phyloP scores from a whole-genome alignment of 1,140 invertebrate species.

The Thaumetopoea pityocampa region DNA sequence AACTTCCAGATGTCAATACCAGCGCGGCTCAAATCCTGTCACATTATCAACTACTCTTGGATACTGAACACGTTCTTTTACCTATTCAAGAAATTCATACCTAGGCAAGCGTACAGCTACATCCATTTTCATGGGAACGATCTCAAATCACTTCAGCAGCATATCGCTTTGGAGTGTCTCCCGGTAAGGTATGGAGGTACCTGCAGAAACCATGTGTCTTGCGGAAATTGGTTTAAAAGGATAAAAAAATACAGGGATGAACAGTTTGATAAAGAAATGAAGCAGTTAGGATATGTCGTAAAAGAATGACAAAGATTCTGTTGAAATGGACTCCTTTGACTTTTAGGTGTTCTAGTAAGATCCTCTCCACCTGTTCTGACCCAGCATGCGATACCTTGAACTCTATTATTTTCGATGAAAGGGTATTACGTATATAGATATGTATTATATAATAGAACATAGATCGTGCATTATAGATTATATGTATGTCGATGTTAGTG shows the following conservation, averaged over 20 bases:
- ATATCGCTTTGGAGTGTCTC: slow-evolving; percentile 80
- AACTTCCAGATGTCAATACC: slow-evolving; percentile 81
- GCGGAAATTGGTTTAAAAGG: slow-evolving; percentile 44
- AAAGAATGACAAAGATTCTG: slow-evolving; percentile 51
- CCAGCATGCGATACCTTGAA: too few species aligned
- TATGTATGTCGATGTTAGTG: too few species aligned
- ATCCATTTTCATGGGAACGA: slow-evolving; percentile 85
- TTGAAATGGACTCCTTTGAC: too few species aligned
- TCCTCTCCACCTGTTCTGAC: too few species aligned
- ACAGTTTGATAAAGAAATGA: slow-evolving; percentile 60
- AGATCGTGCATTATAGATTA: too few species aligned
- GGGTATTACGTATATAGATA: too few species aligned
- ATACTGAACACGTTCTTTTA: slow-evolving; percentile 86
- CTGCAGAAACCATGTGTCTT: slow-evolving; percentile 24
- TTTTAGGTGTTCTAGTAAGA: too few species aligned
- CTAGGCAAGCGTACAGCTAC: slow-evolving; percentile 78
- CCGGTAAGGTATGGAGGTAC: slow-evolving; percentile 84
- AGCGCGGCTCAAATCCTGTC: slow-evolving; percentile 81
- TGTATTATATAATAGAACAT: too few species aligned
- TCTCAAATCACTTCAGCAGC: slow-evolving; percentile 77
- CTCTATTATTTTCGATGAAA: too few species aligned
- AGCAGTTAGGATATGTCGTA: slow-evolving; percentile 48
- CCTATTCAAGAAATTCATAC: slow-evolving; percentile 87
- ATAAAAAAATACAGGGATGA: slow-evolving; percentile 59
- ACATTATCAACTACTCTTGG: slow-evolving; percentile 87